Evolutionary conservation across 2,797 vertebrate species (phyloP).

Genomic region (Sparus aurata): DNA sequence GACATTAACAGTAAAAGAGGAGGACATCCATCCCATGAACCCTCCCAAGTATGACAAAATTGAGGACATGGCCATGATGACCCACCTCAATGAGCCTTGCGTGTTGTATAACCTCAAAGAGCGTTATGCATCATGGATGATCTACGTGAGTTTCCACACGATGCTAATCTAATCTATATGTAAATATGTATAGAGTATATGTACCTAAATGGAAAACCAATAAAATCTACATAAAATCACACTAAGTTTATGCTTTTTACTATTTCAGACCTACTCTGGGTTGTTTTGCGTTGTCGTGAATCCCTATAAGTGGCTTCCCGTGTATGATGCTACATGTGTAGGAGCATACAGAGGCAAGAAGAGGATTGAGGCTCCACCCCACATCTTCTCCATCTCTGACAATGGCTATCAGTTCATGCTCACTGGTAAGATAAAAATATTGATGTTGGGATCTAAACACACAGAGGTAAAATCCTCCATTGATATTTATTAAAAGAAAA

Average conservation of each 20-base stretch:
- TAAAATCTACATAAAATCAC: no score
- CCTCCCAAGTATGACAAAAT: conserved; percentile 91
- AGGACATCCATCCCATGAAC: conserved; percentile 81
- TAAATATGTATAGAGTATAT: no score
- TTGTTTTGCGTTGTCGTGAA: conserved; percentile 85
- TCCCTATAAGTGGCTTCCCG: conserved; percentile 91
- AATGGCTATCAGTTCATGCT: conserved; percentile 89
- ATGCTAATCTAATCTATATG: no score
- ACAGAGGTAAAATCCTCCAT: no score
- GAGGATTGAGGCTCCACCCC: conserved; percentile 44
- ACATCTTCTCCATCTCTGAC: conserved; percentile 75
- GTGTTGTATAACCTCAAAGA: conserved; percentile 96
- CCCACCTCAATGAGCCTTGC: conserved; percentile 86
- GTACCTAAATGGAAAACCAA: no score
- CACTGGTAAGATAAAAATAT: no score
- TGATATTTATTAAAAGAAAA: no score
- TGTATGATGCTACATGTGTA: conserved; percentile 65
- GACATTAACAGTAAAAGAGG: conserved; percentile 70
- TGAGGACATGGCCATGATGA: conserved; percentile 88
- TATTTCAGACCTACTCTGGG: conserved; percentile 80
- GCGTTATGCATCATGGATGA: conserved; percentile 94
- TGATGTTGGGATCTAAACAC: no score
- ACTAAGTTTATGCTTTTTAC: background rate
- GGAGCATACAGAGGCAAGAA: conserved; percentile 67
- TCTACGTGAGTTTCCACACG: conserved; percentile 85